These are phyloP conservation scores for Murina feae DNA, from an alignment of 2,113 vertebrate genomes.

Conservation along the genomic window DNA sequence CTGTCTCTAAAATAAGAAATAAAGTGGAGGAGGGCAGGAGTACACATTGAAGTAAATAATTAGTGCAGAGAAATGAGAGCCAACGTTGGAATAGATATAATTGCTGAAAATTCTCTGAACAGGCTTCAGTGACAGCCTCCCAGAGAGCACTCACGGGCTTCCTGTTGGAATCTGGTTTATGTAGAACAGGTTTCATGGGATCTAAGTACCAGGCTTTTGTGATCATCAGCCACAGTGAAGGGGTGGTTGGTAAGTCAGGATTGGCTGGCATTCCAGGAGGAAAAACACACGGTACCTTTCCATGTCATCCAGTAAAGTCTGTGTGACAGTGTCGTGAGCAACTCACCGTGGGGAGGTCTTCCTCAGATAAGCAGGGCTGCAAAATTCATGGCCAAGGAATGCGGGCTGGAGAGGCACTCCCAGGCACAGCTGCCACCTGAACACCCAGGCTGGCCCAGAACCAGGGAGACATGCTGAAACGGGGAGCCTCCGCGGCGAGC, in stretches of 20 bases:
- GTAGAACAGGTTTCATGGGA: background rate
- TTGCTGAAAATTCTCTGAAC: background rate
- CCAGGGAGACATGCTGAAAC: slow-evolving; percentile 69
- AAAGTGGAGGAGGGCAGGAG: background rate
- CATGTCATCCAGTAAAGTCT: slow-evolving; percentile 23
- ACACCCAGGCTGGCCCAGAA: slow-evolving; percentile 59
- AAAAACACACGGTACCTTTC: slow-evolving; percentile 57
- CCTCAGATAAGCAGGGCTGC: slow-evolving; percentile 69
- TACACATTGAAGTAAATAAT: background rate
- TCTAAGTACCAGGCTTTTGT: background rate
- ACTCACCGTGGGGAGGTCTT: slow-evolving; percentile 61
- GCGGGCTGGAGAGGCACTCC: slow-evolving; percentile 66
- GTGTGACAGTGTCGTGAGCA: slow-evolving; percentile 63
- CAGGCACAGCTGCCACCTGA: slow-evolving; percentile 73
- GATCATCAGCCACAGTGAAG: background rate
- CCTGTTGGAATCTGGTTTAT: background rate
- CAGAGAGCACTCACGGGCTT: background rate
- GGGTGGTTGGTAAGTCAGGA: background rate
- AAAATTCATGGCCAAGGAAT: slow-evolving; percentile 73
- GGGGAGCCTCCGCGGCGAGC: background rate
- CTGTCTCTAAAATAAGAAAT: too few relatives aligned
- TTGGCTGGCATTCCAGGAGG: slow-evolving; percentile 24
- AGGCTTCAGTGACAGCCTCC: background rate
- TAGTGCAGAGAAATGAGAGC: background rate
- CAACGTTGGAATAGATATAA: background rate